Percentiles rank a stretch among this genome's conserved stretches.
Conservation (phyloP, 2,113 vertebrate species). For the Protomyctophum bolini region DNA sequence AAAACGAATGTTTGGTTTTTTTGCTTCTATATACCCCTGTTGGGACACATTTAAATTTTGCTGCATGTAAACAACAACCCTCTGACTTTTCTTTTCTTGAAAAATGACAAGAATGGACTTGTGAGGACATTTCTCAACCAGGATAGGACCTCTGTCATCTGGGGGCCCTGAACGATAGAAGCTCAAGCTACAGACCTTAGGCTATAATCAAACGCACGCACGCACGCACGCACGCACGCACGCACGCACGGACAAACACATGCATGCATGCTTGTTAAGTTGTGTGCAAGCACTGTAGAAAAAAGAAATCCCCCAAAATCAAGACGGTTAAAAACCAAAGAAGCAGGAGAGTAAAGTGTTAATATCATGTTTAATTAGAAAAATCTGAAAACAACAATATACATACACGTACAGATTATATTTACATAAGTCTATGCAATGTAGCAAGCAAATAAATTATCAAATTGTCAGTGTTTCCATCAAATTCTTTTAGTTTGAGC, state of each 20-base stretch:
- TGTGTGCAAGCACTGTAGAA: not conserved
- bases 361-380: slow-evolving; percentile 48
- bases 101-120: slow-evolving; percentile 74
- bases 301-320: not conserved
- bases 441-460: slow-evolving; percentile 58
- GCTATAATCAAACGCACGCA: slow-evolving; percentile 59
- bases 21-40: not conserved
- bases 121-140: slow-evolving; percentile 61
- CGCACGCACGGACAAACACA: not conserved
- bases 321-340: not conserved
- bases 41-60: not conserved
- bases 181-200: slow-evolving; percentile 55
- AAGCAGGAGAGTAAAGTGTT: not conserved
- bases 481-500: slow-evolving; percentile 27
- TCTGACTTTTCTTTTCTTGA: slow-evolving; percentile 40
- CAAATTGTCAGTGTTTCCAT: not conserved
- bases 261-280: not conserved
- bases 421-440: slow-evolving; percentile 12
- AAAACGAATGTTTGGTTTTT: slow-evolving; percentile 2
- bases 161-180: slow-evolving; percentile 34
- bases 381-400: slow-evolving; percentile 7
- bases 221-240: not conserved
- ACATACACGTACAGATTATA: slow-evolving; percentile 21
- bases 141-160: slow-evolving; percentile 67
- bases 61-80: slow-evolving; percentile 38